phyloP scores from a whole-genome alignment of 2,888 invertebrate species.

The Drosophila borealis region DNA sequence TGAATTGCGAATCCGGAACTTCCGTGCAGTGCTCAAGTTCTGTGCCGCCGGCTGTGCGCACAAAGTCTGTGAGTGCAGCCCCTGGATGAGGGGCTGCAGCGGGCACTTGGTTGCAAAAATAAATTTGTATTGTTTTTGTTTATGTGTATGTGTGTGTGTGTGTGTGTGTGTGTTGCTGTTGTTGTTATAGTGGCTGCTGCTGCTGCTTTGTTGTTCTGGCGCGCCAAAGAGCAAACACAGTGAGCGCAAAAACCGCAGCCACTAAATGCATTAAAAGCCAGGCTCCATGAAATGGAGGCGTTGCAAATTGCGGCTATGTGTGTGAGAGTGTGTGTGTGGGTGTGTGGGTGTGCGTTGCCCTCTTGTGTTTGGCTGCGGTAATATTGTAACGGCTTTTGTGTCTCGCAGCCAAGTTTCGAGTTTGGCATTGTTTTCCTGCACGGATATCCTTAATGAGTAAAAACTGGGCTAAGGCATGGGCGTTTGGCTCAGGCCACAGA shows the following conservation, averaged over 20 bases:
- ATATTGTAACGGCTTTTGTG: conserved; percentile 77
- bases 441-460: conserved; percentile 83
- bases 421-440: conserved; percentile 82
- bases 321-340: background rate
- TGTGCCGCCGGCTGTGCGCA: conserved; percentile 58
- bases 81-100: conserved; percentile 17
- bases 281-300: conserved; percentile 57
- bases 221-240: conserved; percentile 79
- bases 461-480: conserved; percentile 74
- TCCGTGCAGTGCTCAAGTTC: conserved; percentile 74
- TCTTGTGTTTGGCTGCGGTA: conserved; percentile 59
- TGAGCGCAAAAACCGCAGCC: conserved; percentile 77
- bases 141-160: conserved; percentile 27
- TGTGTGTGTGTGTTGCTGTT: conserved; percentile 48
- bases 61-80: conserved; percentile 22
- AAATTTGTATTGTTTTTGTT: conserved; percentile 75
- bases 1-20: conserved; percentile 65
- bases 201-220: conserved; percentile 56
- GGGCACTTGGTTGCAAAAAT: conserved; percentile 50
- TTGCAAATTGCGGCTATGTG: conserved; percentile 49
- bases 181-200: conserved; percentile 9
- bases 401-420: conserved; percentile 59
- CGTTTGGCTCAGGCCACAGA: conserved; percentile 22
- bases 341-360: conserved; percentile 20
- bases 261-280: conserved; percentile 77